A percentile compares a stretch with the other conserved stretches of the same genome.
Conservation (phyloP, 2,888 invertebrate genomes). For the Athalia cordata region DNA sequence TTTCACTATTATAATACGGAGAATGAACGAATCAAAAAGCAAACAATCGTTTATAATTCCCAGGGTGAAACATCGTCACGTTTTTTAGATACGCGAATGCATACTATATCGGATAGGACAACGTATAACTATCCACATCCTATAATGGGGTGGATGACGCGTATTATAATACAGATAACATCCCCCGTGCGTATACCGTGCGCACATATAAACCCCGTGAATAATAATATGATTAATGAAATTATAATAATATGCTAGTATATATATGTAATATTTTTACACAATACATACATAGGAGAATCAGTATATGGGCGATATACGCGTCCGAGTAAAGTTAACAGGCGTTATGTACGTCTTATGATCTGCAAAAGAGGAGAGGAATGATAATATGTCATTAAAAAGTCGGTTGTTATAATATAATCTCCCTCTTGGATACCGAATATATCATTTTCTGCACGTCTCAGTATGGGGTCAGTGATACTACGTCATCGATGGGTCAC, state of each 20-base stretch:
- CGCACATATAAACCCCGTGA: neutral
- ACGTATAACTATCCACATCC: slow-evolving; percentile 5
- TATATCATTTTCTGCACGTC: slow-evolving; percentile 20
- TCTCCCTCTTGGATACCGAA: slow-evolving; percentile 15
- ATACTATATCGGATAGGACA: slow-evolving; percentile 1
- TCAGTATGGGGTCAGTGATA: slow-evolving; percentile 61
- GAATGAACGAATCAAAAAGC: too few species aligned
- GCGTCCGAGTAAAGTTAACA: neutral
- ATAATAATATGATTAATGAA: slow-evolving; percentile 13
- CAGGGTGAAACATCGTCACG: too few species aligned
- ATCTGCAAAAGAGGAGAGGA: slow-evolving; percentile 11
- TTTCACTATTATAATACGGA: too few species aligned
- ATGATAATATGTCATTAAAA: slow-evolving; percentile 26
- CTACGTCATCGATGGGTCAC: slow-evolving; percentile 64
- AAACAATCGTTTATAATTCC: too few species aligned
- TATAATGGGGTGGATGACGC: slow-evolving; percentile 30
- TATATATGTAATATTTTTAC: neutral
- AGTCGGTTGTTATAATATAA: slow-evolving; percentile 17
- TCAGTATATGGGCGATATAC: neutral
- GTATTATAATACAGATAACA: slow-evolving; percentile 6
- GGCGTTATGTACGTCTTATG: neutral
- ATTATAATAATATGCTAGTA: slow-evolving; percentile 14
- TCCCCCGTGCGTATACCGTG: neutral
- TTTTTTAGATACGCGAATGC: neutral
- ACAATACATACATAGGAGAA: neutral